Evolutionary conservation across 2,888 invertebrate species (phyloP), one percentile per base, ranked within the genome.

Genomic region (Priocnemis perturbator): DNA sequence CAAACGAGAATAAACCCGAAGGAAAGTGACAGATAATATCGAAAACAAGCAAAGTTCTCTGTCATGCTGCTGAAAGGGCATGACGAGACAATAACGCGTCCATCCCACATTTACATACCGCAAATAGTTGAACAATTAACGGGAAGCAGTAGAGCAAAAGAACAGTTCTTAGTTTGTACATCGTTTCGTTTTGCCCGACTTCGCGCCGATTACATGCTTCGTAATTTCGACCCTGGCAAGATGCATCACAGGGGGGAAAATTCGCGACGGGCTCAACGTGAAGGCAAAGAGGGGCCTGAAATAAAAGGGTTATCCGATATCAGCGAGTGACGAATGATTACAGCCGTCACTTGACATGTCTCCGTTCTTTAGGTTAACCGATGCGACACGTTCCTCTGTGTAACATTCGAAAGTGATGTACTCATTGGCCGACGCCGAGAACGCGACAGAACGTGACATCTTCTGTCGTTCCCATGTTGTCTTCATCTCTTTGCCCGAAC

Each of bases 101-200:
- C 0, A 20, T 19, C 48, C 55, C 55, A 15, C 19, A 44, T 21
- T 57, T 74, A 78, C 78, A 19, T 73, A 78, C 79, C 23, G 65
- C 64, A 57, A 59, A 67, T 67, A 70, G 48, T 37, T 37, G 37
- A 53, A 63, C 56, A 65, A 72, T 55, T 64, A 55, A 48, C 30
- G 60, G 48, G 58, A 74, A 48, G 37, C 26, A 60, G 53, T 45
- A 74, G 55, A 74, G 48, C 17, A 57, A 57, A 55, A 74, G 7
- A 53, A 71, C 30, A 48, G 60, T 58, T 21, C 69, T 77, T 63
- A 77, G 68, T 60, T 71, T 71, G 45, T 61, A 72, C 78, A 79
- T 78, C 63, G 67, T 64, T 74, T 60, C 62, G 56, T 60, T 26
- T 61, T 64, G 23, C 64, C 69, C 23, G 20, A 45, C 52, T 4